phyloP scores from a whole-genome alignment of 2,797 vertebrate genomes.

The Manis pentadactyla region DNA sequence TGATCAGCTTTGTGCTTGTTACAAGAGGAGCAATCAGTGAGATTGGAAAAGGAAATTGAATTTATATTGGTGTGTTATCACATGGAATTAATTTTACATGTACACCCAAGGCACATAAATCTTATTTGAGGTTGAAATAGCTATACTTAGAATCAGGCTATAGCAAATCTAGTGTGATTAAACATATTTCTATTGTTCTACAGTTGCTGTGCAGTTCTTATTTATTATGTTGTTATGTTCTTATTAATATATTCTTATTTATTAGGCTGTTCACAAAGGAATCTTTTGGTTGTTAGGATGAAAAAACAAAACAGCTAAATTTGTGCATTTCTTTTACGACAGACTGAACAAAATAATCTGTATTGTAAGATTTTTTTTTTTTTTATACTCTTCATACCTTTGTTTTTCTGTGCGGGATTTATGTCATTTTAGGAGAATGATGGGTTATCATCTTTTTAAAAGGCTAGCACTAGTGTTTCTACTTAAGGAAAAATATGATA shows the following conservation, averaged over 20 bases:
- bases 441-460: constrained; percentile 35
- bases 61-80: constrained; percentile 77
- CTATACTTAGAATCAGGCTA: constrained; percentile 37
- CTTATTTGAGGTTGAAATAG: constrained; percentile 57
- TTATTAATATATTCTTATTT: constrained; percentile 5
- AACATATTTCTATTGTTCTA: constrained; percentile 44
- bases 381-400: neutral
- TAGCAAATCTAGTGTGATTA: constrained; percentile 51
- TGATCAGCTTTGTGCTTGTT: constrained; percentile 81
- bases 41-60: constrained; percentile 80
- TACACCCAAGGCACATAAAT: constrained; percentile 61
- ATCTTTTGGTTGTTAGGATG: constrained; percentile 19
- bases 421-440: neutral
- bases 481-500: constrained; percentile 20
- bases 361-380: constrained; percentile 26
- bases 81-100: constrained; percentile 76
- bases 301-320: constrained; percentile 49
- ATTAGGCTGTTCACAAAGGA: constrained; percentile 32
- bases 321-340: constrained; percentile 54
- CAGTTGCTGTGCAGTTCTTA: constrained; percentile 21
- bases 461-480: neutral
- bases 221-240: too few relatives aligned
- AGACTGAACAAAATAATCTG: constrained; percentile 16
- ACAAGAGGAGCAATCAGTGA: constrained; percentile 70
- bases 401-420: neutral